Base-by-base conservation (phyloP, 2,113 vertebrate genomes). In the Nothobranchius kuhntae region DNA sequence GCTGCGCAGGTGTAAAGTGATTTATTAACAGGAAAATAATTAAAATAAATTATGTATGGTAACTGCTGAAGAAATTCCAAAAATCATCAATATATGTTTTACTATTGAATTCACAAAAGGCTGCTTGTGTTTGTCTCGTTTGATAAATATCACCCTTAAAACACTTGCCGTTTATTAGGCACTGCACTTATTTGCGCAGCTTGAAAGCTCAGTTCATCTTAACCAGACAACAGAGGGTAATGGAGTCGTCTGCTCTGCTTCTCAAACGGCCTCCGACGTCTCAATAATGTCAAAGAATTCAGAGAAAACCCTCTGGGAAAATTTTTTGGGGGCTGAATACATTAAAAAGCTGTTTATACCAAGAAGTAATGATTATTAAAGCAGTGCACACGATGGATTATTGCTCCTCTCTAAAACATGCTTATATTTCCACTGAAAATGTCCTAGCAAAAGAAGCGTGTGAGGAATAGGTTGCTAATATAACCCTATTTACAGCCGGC, bases 361-460 rank as follows among this genome's bases (percentile, higher is more conserved):
- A 6, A 69, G 72, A 86, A 83, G 61, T 70, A 73, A 82, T 86
- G 74, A 83, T 73, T 75, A 78, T 51, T 35, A 78, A 77, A 68
- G 71, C 3, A 1, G 40, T 65, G 62, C 56, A 30, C 44, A 61
- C 72, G 75, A 88, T 78, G 68, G 68, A 88, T 85, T 59, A 60
- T 73, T 68, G 72, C 48, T 38, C 1, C 26, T 67, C 77, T 63
- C 3, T 38, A 45, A 77, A 24, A 81, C 75, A 86, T 83, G 71
- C 71, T 68, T 82, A 84, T 80, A 75, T 77, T 81, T 70, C 13
- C 47, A 48, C 38, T 45, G 59, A 66, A 75, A 75, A 48, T 74
- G 73, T 79, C 70, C 71, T 70, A 80, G 71, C 73, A 65, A 64
- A 54, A 75, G 51, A 58, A 14, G 15, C 36, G 24, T 51, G 57